Conservation (phyloP, 2,113 vertebrate genomes). For the Gymnocephalus cernua region DNA sequence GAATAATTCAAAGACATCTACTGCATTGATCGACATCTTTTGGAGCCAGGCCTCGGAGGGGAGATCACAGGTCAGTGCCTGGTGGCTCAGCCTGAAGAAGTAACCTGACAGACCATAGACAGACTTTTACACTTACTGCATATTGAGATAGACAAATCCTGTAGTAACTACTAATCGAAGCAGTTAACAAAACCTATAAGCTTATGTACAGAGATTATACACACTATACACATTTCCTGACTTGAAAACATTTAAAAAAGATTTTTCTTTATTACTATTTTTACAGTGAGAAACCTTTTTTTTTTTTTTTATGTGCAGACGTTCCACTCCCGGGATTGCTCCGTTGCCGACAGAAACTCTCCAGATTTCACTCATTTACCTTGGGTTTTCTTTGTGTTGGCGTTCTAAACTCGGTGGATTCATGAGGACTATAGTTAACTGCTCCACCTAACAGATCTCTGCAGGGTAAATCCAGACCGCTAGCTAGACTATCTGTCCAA, state of each 20-base stretch:
- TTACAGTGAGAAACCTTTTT: neutral
- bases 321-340: too few relatives aligned
- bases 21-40: neutral
- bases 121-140: neutral
- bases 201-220: neutral
- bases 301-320: neutral
- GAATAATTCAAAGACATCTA: neutral
- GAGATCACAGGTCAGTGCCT: neutral
- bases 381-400: too few relatives aligned
- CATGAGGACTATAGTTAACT: too few relatives aligned
- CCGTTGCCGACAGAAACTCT: too few relatives aligned
- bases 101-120: neutral
- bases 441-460: too few relatives aligned
- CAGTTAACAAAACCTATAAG: neutral
- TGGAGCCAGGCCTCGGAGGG: neutral
- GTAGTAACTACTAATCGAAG: neutral
- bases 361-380: too few relatives aligned
- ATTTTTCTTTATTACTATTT: neutral
- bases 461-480: too few relatives aligned
- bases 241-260: neutral
- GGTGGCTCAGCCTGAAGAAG: neutral
- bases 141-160: neutral
- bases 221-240: neutral
- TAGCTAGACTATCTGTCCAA: too few relatives aligned
- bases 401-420: too few relatives aligned